Evolutionary conservation across 2,888 invertebrate species (phyloP).

Genomic region (Cyclophora albipunctata): DNA sequence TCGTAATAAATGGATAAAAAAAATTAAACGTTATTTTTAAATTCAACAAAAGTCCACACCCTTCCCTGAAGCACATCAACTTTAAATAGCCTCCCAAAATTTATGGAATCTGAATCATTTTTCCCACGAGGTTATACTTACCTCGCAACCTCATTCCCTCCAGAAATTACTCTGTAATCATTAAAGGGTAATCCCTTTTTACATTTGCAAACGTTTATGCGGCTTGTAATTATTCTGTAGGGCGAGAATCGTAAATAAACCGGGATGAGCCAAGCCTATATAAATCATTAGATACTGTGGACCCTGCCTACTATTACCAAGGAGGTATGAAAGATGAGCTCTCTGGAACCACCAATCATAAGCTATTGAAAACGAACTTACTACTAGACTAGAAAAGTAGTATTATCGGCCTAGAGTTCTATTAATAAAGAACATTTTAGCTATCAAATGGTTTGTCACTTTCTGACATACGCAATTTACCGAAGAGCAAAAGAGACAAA

Average conservation of each 20-base stretch:
- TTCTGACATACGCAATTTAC: too few species aligned
- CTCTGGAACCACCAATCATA: too few species aligned
- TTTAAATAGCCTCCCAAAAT: not conserved
- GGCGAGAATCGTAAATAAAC: constrained; percentile 67
- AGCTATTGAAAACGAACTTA: too few species aligned
- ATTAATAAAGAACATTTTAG: too few species aligned
- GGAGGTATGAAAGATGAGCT: too few species aligned
- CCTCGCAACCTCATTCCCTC: constrained; percentile 17
- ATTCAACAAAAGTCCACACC: too few species aligned
- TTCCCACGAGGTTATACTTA: constrained; percentile 14
- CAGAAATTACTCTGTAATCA: constrained; percentile 50
- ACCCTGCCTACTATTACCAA: constrained; percentile 41
- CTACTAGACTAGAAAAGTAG: too few species aligned
- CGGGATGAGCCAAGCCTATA: constrained; percentile 67
- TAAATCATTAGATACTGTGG: constrained; percentile 66
- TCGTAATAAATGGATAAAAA: too few species aligned
- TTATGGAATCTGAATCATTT: constrained; percentile 7
- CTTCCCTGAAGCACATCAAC: constrained; percentile 11
- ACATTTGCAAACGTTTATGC: constrained; percentile 63
- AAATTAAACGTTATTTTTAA: too few species aligned
- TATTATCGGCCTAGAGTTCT: too few species aligned
- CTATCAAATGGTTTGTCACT: too few species aligned
- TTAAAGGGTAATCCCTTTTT: constrained; percentile 64
- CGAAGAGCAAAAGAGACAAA: too few species aligned
- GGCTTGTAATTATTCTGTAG: constrained; percentile 66